Conservation (phyloP, 2,888 invertebrate species). For the Thysanoteuthis rhombus region DNA sequence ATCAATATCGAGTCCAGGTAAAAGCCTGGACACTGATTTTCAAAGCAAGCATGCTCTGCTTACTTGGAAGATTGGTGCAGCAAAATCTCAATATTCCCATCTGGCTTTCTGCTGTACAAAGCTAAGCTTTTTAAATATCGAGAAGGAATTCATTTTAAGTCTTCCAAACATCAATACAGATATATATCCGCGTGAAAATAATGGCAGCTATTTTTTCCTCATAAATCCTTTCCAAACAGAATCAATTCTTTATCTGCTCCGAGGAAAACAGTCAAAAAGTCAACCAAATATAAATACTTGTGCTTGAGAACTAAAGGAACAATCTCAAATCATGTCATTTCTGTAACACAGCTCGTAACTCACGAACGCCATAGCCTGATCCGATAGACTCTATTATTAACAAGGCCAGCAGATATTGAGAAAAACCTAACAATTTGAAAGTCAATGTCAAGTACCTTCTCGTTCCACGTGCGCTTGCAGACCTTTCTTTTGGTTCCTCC, state of each 20-base stretch:
- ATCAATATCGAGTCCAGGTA: too few species aligned
- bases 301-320: neutral
- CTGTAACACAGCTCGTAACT: neutral
- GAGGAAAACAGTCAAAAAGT: neutral
- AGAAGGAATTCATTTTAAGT: too few species aligned
- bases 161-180: too few species aligned
- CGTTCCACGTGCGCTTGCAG: neutral
- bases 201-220: too few species aligned
- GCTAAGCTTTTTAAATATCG: too few species aligned
- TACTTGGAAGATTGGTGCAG: too few species aligned
- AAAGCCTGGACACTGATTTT: too few species aligned
- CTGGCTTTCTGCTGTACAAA: too few species aligned
- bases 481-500: neutral
- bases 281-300: neutral
- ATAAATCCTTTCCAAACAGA: too few species aligned
- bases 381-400: neutral
- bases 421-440: neutral
- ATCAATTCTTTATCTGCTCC: neutral
- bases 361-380: neutral
- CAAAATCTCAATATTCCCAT: too few species aligned
- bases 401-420: neutral
- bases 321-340: neutral
- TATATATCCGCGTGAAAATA: too few species aligned
- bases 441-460: neutral
- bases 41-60: too few species aligned